Conservation (phyloP, 2,888 invertebrate species). For the Elysia crispata region DNA sequence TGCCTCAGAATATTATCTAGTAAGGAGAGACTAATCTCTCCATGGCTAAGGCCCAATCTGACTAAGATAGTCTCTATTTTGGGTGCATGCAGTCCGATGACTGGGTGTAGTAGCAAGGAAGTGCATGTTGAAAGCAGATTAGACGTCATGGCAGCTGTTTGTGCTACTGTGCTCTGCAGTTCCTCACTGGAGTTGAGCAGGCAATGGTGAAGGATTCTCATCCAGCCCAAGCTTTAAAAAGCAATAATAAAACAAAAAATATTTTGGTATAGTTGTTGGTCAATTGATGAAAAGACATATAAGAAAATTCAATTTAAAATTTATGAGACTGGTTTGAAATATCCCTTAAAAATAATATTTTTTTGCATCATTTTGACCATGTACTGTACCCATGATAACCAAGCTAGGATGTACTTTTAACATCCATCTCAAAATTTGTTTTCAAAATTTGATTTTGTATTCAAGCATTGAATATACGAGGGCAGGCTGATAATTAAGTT, state of each 20-base stretch:
- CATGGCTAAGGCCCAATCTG: conserved; percentile 84
- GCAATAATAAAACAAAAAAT: neutral
- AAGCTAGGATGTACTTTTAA: no score
- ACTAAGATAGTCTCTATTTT: conserved; percentile 85
- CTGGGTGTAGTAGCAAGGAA: conserved; percentile 85
- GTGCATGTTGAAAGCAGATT: conserved; percentile 85
- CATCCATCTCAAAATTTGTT: no score
- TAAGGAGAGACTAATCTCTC: conserved; percentile 78
- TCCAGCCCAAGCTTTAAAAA: conserved; percentile 86
- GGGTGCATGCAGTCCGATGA: conserved; percentile 82
- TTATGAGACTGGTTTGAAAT: no score
- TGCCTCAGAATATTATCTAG: conserved; percentile 53
- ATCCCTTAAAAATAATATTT: no score
- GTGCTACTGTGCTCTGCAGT: conserved; percentile 65
- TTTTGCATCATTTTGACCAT: no score
- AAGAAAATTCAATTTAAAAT: no score
- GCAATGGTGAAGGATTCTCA: conserved; percentile 88
- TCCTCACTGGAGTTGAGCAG: conserved; percentile 77
- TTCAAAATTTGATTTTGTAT: no score
- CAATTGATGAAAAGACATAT: no score
- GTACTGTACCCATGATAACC: no score
- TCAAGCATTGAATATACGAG: no score
- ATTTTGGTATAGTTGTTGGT: no score
- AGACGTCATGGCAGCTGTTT: conserved; percentile 83
- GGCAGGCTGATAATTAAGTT: no score